Conservation (phyloP, 2,113 vertebrate species). For the Hemiscyllium ocellatum region DNA sequence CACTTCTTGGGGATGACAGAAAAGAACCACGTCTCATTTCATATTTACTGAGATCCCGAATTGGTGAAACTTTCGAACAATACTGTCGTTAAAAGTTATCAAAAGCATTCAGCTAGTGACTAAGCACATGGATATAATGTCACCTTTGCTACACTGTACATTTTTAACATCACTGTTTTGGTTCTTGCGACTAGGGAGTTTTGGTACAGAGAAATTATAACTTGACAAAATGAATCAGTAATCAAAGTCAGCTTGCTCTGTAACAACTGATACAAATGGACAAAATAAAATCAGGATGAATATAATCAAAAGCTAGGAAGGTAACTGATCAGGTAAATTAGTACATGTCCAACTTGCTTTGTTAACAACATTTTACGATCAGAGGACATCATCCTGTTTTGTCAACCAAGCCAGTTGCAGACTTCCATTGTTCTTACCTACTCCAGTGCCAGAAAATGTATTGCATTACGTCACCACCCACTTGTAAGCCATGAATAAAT, state of each 20-base stretch:
- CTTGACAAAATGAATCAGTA: background rate
- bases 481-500: conserved; percentile 7
- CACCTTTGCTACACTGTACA: background rate
- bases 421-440: conserved; percentile 11
- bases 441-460: conserved; percentile 1
- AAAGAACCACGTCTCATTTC: no score
- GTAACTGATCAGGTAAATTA: background rate
- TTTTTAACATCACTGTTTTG: background rate
- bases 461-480: conserved; percentile 13
- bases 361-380: background rate
- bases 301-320: background rate
- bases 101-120: background rate
- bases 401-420: background rate
- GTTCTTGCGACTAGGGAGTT: background rate
- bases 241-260: background rate
- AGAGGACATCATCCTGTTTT: conserved; percentile 25
- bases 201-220: background rate
- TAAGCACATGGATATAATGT: background rate
- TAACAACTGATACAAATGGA: background rate
- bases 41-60: background rate
- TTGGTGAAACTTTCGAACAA: conserved; percentile 13
- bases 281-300: no score
- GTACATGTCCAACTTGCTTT: background rate
- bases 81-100: background rate
- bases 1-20: background rate